phyloP scores from a whole-genome alignment of 2,888 invertebrate genomes.

The Microctonus aethiopoides region DNA sequence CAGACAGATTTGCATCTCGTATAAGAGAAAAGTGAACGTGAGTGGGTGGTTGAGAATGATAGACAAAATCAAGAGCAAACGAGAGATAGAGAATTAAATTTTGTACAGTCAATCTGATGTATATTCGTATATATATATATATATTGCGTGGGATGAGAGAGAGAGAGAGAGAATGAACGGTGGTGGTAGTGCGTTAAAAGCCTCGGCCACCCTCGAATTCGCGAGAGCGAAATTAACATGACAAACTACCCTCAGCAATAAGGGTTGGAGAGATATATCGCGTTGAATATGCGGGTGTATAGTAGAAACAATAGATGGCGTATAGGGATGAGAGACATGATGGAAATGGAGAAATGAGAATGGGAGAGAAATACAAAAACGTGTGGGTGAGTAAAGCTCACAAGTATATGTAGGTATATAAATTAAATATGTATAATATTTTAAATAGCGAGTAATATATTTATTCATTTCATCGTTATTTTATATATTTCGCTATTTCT shows the following conservation, averaged over 20 bases:
- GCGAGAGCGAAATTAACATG: slow-evolving; percentile 67
- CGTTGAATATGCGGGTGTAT: slow-evolving; percentile 64
- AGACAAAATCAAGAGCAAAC: slow-evolving; percentile 25
- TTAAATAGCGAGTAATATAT: neutral
- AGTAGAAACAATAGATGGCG: slow-evolving; percentile 64
- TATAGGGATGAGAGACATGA: slow-evolving; percentile 28
- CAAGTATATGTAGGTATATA: neutral
- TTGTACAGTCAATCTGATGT: no score
- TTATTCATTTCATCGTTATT: neutral
- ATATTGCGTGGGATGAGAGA: neutral
- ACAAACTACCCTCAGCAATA: slow-evolving; percentile 68
- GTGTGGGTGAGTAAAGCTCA: slow-evolving; percentile 29
- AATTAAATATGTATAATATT: neutral
- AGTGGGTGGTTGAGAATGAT: slow-evolving; percentile 9
- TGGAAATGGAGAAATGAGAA: neutral
- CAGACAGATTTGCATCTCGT: slow-evolving; percentile 65
- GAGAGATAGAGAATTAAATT: no score
- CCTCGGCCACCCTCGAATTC: slow-evolving; percentile 57
- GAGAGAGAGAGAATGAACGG: slow-evolving; percentile 38
- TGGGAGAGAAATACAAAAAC: slow-evolving; percentile 41
- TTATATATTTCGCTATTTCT: no score
- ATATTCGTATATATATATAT: neutral
- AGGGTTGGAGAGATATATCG: slow-evolving; percentile 66
- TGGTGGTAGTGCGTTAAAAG: slow-evolving; percentile 68
- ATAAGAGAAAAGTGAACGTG: slow-evolving; percentile 37